Conservation (phyloP, 2,113 vertebrate genomes). For the Cynocephalus volans region DNA sequence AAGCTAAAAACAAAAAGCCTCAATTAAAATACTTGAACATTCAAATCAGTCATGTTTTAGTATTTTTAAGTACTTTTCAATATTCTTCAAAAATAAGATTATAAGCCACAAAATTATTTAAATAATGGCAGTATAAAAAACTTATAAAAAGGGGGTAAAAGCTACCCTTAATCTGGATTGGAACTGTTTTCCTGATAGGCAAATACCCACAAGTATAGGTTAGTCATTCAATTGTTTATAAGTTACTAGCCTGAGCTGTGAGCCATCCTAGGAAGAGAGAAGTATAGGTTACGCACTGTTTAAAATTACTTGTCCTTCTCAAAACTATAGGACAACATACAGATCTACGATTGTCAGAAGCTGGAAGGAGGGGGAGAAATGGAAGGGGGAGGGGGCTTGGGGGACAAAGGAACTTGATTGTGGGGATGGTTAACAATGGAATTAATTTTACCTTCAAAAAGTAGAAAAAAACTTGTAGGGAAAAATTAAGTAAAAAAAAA, state of each 20-base stretch:
- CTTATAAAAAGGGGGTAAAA: not conserved
- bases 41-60: slow-evolving; percentile 30
- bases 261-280: not conserved
- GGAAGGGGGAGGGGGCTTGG: not conserved
- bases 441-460: slow-evolving; percentile 47
- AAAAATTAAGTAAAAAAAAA: slow-evolving; percentile 57
- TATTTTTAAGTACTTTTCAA: slow-evolving; percentile 52
- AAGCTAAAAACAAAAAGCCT: slow-evolving; percentile 57
- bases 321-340: not conserved
- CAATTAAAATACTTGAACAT: slow-evolving; percentile 53
- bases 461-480: not conserved
- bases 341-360: not conserved
- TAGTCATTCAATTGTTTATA: slow-evolving; percentile 59
- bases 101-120: slow-evolving; percentile 55
- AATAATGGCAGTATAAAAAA: slow-evolving; percentile 42
- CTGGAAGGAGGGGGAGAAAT: too few species aligned
- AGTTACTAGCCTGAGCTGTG: not conserved
- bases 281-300: not conserved
- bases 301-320: not conserved
- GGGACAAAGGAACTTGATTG: not conserved
- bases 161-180: not conserved
- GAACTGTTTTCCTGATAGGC: not conserved
- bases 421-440: not conserved
- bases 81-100: slow-evolving; percentile 21
- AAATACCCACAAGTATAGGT: not conserved